phyloP scores from a whole-genome alignment of 2,888 invertebrate species.

The Stictocephala bisonia region DNA sequence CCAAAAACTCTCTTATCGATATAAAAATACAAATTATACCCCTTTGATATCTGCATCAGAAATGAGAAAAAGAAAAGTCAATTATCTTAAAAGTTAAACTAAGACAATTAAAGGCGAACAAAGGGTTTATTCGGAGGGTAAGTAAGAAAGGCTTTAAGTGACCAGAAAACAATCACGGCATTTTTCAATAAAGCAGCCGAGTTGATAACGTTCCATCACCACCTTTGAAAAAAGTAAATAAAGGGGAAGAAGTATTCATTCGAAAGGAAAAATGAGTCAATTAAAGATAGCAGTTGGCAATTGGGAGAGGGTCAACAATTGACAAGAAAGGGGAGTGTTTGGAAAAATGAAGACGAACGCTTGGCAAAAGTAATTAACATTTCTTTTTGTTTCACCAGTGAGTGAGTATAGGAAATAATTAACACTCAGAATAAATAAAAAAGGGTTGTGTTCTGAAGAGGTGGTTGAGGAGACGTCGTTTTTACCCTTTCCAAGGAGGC shows the following conservation, averaged over 20 bases:
- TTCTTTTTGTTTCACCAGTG: constrained; percentile 55
- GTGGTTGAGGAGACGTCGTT: constrained; percentile 23
- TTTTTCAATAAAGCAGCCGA: constrained; percentile 5
- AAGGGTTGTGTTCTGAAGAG: constrained; percentile 41
- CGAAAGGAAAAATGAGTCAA: constrained; percentile 55
- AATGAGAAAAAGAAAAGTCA: background rate
- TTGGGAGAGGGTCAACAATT: constrained; percentile 43
- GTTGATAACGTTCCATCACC: constrained; percentile 28
- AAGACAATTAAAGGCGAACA: constrained; percentile 15
- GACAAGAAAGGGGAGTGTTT: constrained; percentile 20
- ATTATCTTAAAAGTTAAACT: background rate
- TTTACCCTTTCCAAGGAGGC: constrained; percentile 9
- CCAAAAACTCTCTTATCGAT: too few species aligned
- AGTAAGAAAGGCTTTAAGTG: constrained; percentile 25
- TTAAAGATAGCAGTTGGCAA: constrained; percentile 54
- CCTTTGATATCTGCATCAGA: too few species aligned
- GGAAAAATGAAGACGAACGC: constrained; percentile 57
- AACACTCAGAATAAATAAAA: constrained; percentile 51
- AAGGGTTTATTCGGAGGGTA: constrained; percentile 26
- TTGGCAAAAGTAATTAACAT: constrained; percentile 58
- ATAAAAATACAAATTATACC: too few species aligned
- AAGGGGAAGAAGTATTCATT: constrained; percentile 6
- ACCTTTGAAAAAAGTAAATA: constrained; percentile 9
- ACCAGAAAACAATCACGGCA: constrained; percentile 36
- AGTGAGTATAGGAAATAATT: constrained; percentile 57